These are phyloP conservation scores for Reticulitermes lucifugus DNA, from an alignment of 2,888 invertebrate genomes.

Conservation along the genomic window DNA sequence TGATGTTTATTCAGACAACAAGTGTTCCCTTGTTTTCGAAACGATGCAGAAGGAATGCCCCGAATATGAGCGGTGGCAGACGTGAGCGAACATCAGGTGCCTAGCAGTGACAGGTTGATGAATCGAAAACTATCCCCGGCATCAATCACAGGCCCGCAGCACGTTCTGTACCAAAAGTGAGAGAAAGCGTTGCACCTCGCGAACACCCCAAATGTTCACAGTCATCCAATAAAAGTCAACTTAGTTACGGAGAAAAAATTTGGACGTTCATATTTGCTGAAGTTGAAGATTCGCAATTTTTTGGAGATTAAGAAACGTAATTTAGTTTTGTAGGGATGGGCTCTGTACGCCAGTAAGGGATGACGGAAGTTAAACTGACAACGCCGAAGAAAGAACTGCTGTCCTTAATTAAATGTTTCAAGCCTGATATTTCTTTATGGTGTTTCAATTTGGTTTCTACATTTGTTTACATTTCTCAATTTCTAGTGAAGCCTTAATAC, in stretches of 20 bases:
- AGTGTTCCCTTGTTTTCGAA: neutral
- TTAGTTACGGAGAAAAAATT: neutral
- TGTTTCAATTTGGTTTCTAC: too few species aligned
- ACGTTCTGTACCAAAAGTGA: neutral
- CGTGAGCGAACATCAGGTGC: conserved; percentile 32
- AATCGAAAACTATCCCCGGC: conserved; percentile 25
- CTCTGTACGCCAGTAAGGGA: neutral
- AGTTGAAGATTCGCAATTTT: conserved; percentile 12
- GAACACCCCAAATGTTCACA: neutral
- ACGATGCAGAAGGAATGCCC: neutral
- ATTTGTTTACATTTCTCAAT: too few species aligned
- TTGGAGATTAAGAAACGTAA: conserved; percentile 23
- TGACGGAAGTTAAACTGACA: neutral
- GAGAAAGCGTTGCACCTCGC: neutral
- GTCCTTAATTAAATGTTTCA: neutral
- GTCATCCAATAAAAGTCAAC: conserved; percentile 36
- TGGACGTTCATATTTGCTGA: conserved; percentile 28
- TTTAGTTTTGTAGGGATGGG: neutral
- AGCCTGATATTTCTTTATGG: too few species aligned
- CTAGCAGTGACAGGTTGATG: conserved; percentile 26
- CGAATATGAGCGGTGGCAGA: conserved; percentile 12
- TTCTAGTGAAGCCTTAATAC: too few species aligned
- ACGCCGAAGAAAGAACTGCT: neutral
- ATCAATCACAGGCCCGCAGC: conserved; percentile 28
- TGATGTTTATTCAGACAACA: neutral